phyloP scores from a whole-genome alignment of 1,140 invertebrate species.

The Nymphalis io region DNA sequence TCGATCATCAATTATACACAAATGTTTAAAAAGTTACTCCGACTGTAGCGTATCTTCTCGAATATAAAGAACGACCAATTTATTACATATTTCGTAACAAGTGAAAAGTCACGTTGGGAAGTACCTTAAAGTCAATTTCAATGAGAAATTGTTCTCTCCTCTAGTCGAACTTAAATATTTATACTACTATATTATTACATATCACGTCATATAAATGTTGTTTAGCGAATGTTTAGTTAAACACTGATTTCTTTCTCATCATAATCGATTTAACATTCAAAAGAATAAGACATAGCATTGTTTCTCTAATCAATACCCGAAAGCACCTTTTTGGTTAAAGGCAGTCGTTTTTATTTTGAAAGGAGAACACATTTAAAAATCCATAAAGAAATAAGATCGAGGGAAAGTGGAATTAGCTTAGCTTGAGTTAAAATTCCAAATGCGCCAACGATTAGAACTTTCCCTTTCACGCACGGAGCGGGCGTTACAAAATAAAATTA shows the following conservation, averaged over 20 bases:
- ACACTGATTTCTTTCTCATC: too few relatives aligned
- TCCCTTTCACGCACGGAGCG: constrained; percentile 50
- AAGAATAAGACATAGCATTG: too few relatives aligned
- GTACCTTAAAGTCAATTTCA: background rate
- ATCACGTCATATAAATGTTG: too few relatives aligned
- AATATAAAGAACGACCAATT: background rate
- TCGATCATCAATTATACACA: too few relatives aligned
- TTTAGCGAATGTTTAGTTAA: too few relatives aligned
- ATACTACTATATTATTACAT: too few relatives aligned
- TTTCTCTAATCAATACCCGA: too few relatives aligned
- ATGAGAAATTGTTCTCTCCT: background rate
- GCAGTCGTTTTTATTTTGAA: background rate
- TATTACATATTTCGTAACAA: background rate
- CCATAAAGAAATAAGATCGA: constrained; percentile 39
- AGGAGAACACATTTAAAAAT: constrained; percentile 17
- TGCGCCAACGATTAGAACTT: constrained; percentile 48
- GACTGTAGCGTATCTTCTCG: background rate
- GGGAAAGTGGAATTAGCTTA: constrained; percentile 51
- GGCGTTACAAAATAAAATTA: constrained; percentile 44
- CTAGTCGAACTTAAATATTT: background rate
- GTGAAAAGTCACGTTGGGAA: background rate
- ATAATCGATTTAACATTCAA: too few relatives aligned
- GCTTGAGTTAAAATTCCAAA: constrained; percentile 50
- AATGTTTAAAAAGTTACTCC: background rate
- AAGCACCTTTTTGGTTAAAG: too few relatives aligned